Percentiles rank a stretch among this genome's conserved stretches.
These are phyloP conservation scores for Sylvia atricapilla DNA, from an alignment of 2,113 vertebrate genomes.

Conservation along the genomic window DNA sequence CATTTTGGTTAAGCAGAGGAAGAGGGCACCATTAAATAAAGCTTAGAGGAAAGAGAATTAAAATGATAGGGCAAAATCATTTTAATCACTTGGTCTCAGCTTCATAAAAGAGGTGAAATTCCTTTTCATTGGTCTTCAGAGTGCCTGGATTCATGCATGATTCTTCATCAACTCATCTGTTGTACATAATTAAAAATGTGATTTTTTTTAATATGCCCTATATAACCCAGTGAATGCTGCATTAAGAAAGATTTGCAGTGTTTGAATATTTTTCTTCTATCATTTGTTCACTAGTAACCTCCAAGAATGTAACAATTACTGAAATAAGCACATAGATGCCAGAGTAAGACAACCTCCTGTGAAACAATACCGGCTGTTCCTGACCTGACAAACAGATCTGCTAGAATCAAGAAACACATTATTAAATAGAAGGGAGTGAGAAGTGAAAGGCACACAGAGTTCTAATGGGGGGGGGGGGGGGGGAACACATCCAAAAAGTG, in stretches of 20 bases:
- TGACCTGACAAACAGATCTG: not conserved
- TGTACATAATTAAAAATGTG: conserved; percentile 12
- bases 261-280: not conserved
- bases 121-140: conserved; percentile 46
- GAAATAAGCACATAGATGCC: not conserved
- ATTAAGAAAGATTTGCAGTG: not conserved
- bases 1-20: conserved; percentile 44
- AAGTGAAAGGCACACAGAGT: not conserved
- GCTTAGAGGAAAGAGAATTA: conserved; percentile 46
- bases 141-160: conserved; percentile 37
- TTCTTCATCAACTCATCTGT: not conserved
- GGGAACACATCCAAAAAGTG: not conserved
- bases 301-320: not conserved
- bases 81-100: conserved; percentile 52
- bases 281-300: not conserved
- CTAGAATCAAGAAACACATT: not conserved
- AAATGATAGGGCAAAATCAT: conserved; percentile 32
- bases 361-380: not conserved
- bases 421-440: not conserved
- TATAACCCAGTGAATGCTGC: not conserved
- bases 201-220: not conserved
- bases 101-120: conserved; percentile 56
- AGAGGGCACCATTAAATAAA: conserved; percentile 46
- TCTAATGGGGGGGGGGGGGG: no score
- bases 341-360: not conserved